Evolutionary conservation across 2,888 invertebrate species (phyloP).

Genomic region (Lasioglossum lativentre): DNA sequence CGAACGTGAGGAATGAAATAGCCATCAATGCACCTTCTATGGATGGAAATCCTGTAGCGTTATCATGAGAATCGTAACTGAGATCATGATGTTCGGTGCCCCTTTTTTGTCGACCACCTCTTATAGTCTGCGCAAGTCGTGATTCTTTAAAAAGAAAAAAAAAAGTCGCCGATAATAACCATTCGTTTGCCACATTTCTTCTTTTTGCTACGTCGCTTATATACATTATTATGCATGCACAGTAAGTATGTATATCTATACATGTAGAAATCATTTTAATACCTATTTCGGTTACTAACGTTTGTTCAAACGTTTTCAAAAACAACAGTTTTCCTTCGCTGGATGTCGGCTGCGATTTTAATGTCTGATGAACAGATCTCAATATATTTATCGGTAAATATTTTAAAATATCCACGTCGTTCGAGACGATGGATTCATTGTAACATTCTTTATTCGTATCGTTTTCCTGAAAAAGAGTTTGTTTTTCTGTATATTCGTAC

Average conservation of each 20-base stretch:
- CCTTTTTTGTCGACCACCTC: conserved; percentile 77
- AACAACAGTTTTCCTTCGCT: conserved; percentile 86
- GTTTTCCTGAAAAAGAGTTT: conserved; percentile 19
- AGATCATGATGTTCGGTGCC: conserved; percentile 69
- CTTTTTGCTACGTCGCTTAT: conserved; percentile 12
- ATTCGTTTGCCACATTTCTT: not conserved
- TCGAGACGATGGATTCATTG: conserved; percentile 23
- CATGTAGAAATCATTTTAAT: conserved; percentile 72
- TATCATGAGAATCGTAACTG: conserved; percentile 83
- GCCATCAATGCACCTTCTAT: conserved; percentile 93
- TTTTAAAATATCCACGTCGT: conserved; percentile 62
- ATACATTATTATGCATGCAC: not conserved
- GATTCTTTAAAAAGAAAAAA: conserved; percentile 70
- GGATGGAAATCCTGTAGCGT: conserved; percentile 91
- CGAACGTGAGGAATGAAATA: conserved; percentile 93
- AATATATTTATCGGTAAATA: conserved; percentile 80
- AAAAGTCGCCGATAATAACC: not conserved
- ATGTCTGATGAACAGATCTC: conserved; percentile 78
- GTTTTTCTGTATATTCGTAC: no score
- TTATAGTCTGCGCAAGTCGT: conserved; percentile 69
- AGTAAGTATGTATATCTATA: no score
- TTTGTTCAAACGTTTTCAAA: conserved; percentile 87
- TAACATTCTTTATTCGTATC: not conserved
- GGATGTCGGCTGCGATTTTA: conserved; percentile 77
- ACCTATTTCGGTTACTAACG: conserved; percentile 89